These are phyloP conservation scores for Phlogophora meticulosa DNA, from an alignment of 2,888 invertebrate species.

Conservation along the genomic window DNA sequence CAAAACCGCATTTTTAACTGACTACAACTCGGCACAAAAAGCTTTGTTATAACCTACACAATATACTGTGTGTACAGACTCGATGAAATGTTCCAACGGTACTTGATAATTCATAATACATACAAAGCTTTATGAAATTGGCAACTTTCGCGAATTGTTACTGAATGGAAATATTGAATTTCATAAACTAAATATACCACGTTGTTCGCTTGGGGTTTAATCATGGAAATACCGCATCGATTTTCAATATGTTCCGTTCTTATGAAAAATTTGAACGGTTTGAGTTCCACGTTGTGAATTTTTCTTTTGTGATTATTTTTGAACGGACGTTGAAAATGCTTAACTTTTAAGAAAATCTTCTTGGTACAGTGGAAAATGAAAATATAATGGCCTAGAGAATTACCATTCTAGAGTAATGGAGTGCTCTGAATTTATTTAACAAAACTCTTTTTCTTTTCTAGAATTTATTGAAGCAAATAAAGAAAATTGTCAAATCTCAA, in stretches of 20 bases:
- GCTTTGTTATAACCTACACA: slow-evolving; percentile 39
- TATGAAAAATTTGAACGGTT: slow-evolving; percentile 10
- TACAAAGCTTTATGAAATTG: slow-evolving; percentile 62
- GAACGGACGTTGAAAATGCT: not conserved
- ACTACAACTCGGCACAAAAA: slow-evolving; percentile 30
- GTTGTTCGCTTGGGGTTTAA: slow-evolving; percentile 33
- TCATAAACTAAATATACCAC: slow-evolving; percentile 58
- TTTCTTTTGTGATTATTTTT: slow-evolving; percentile 11
- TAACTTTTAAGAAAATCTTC: not conserved
- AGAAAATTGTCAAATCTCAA: too few relatives aligned
- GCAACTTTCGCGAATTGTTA: slow-evolving; percentile 64
- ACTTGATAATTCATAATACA: slow-evolving; percentile 59
- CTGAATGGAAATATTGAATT: slow-evolving; percentile 66
- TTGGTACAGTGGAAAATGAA: too few relatives aligned
- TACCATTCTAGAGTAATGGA: too few relatives aligned
- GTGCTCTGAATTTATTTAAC: too few relatives aligned
- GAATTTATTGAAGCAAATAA: too few relatives aligned
- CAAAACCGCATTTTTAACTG: slow-evolving; percentile 38
- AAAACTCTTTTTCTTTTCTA: too few relatives aligned
- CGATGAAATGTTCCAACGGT: slow-evolving; percentile 51
- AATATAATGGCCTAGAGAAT: too few relatives aligned
- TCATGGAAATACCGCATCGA: slow-evolving; percentile 41
- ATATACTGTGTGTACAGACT: slow-evolving; percentile 32
- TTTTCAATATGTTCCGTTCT: slow-evolving; percentile 18
- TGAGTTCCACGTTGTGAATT: not conserved